Conservation (phyloP, 2,888 invertebrate genomes). For the Nudaria mundana region DNA sequence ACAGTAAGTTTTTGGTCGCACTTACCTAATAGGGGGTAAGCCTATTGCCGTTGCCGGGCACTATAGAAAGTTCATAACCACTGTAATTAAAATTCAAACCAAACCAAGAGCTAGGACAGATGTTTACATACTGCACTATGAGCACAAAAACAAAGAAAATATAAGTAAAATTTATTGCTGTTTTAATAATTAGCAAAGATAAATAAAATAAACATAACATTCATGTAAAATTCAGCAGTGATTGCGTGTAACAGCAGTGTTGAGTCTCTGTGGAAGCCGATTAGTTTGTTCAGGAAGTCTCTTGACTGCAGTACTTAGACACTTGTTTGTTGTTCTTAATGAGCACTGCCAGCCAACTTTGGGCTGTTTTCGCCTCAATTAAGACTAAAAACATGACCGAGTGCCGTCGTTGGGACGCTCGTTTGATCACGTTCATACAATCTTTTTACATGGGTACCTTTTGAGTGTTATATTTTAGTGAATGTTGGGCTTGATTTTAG, state of each 20-base stretch:
- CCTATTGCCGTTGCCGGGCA: too few species aligned
- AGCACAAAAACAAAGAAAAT: too few species aligned
- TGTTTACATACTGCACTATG: too few species aligned
- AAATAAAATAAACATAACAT: slow-evolving; percentile 17
- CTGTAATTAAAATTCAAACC: too few species aligned
- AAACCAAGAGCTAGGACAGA: too few species aligned
- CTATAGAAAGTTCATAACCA: too few species aligned
- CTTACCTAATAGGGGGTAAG: too few species aligned
- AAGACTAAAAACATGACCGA: slow-evolving; percentile 74
- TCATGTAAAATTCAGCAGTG: slow-evolving; percentile 38
- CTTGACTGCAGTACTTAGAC: slow-evolving; percentile 64
- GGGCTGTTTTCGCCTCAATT: slow-evolving; percentile 74
- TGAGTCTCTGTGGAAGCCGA: slow-evolving; percentile 59
- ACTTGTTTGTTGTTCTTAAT: slow-evolving; percentile 79
- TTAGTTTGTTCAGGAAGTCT: slow-evolving; percentile 62
- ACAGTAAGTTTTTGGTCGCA: too few species aligned
- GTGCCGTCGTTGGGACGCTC: slow-evolving; percentile 52
- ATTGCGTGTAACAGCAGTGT: slow-evolving; percentile 39
- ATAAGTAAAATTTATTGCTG: too few species aligned
- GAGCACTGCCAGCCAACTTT: slow-evolving; percentile 74
- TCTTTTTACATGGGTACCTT: slow-evolving; percentile 5
- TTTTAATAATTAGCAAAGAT: too few species aligned
- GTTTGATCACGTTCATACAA: slow-evolving; percentile 26
- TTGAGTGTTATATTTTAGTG: slow-evolving; percentile 17
- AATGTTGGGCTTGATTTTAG: too few species aligned